Evolutionary conservation across 2,113 vertebrate genomes (phyloP), one percentile per base, ranked within the genome.

Genomic region (Panthera leo): DNA sequence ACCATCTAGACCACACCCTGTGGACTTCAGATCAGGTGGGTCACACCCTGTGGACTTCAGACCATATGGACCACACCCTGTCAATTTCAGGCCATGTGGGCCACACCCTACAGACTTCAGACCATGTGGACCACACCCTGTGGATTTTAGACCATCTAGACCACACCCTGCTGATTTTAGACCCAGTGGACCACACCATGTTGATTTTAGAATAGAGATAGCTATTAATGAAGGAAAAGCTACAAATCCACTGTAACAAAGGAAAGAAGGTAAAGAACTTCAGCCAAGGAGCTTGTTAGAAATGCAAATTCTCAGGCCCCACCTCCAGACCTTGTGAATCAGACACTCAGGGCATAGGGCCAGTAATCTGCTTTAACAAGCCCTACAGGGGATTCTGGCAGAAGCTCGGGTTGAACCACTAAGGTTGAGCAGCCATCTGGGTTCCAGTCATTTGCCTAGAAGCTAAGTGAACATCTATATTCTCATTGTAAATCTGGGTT

Each of bases 31-130:
- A 21, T 5, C 16, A 58, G 7, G 18, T 31, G 67, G 65, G 36
- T 13, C 65, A 11, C 8, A 34, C 45, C 39, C 9, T 61, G 58
- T 23, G 2, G 18, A 61, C 3, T 61, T 21, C 0, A 61, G 58
- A 61, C 7, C 19, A 23, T 8, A 7, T 61, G 7, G 21, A 9
- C 21, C 21, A 61, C 21, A 61, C 58, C 58, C 58, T 61, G 2
- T 23, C 0, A 3, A 23, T 61, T 23, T 21, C 8, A 23, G 21
- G 3, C 21, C 58, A 55, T 6, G 1, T 55, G 18, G 18, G 7
- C 18, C 55, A 55, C 18, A 55, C 55, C 55, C 18, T 55, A 5
- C 7, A 1, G 1, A 55, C 6, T 55, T 55, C 18, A 19, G 16
- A 55, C 18, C 18, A 55, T 18, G 55, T 55, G 55, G 16, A 19